Conservation (phyloP, 2,888 invertebrate genomes). For the Tetheella fluctuosa region DNA sequence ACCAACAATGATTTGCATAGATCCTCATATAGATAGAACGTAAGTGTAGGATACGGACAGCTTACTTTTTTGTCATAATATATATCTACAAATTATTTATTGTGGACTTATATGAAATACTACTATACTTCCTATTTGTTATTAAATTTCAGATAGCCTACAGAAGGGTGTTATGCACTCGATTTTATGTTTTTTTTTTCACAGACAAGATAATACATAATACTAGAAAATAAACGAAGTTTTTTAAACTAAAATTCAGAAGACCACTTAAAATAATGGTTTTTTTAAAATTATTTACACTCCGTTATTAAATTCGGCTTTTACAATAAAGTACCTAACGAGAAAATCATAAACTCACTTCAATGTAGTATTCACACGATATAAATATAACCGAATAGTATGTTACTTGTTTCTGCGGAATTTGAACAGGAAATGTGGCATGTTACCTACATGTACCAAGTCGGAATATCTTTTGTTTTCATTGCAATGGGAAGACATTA, state of each 20-base stretch:
- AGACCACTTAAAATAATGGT: too few species aligned
- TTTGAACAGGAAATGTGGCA: background rate
- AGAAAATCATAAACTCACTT: too few species aligned
- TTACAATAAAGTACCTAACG: too few species aligned
- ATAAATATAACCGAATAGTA: background rate
- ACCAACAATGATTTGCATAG: constrained; percentile 13
- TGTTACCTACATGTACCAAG: background rate
- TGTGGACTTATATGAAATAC: constrained; percentile 6
- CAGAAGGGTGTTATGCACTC: background rate
- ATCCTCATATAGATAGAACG: constrained; percentile 7
- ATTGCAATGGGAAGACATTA: background rate
- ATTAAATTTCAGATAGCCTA: background rate
- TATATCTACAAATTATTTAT: background rate
- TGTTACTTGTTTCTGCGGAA: background rate
- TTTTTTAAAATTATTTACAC: too few species aligned
- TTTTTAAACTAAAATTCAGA: too few species aligned
- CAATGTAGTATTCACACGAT: background rate
- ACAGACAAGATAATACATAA: too few species aligned
- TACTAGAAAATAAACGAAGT: too few species aligned
- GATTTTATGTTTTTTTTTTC: too few species aligned
- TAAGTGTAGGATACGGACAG: background rate
- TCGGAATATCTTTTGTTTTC: background rate
- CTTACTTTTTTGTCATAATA: constrained; percentile 6
- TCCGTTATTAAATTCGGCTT: too few species aligned
- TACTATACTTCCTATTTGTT: background rate